Percentiles rank a stretch among this genome's conserved stretches.
These are phyloP conservation scores for Andrena flavipes DNA, from an alignment of 2,888 invertebrate species.

Conservation along the genomic window DNA sequence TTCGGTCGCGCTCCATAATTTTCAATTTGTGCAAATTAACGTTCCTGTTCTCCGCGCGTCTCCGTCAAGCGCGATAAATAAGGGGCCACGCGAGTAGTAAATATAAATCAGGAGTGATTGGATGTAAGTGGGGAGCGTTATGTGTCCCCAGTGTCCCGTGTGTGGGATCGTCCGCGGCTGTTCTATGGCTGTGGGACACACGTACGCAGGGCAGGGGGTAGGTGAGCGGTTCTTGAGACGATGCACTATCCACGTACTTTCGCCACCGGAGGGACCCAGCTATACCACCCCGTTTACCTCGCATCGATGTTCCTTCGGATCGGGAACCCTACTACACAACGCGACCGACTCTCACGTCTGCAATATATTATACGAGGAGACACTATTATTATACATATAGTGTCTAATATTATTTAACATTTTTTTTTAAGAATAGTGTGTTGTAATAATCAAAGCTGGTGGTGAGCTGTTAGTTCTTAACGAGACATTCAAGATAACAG, in stretches of 20 bases:
- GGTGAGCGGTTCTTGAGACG: conserved; percentile 58
- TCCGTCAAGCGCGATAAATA: conserved; percentile 83
- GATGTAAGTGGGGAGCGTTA: conserved; percentile 85
- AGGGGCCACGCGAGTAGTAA: conserved; percentile 84
- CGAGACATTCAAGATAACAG: too few species aligned
- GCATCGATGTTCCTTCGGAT: conserved; percentile 45
- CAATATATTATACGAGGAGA: conserved; percentile 23
- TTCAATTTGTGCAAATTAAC: conserved; percentile 84
- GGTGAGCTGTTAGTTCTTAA: not conserved
- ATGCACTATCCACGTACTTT: conserved; percentile 62
- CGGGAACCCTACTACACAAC: conserved; percentile 10
- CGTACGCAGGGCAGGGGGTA: conserved; percentile 35
- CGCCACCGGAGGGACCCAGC: conserved; percentile 53
- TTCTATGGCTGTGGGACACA: conserved; percentile 62
- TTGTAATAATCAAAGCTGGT: not conserved
- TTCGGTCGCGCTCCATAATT: conserved; percentile 78
- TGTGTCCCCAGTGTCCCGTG: conserved; percentile 85
- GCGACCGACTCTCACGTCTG: conserved; percentile 28
- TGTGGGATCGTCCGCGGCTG: conserved; percentile 81
- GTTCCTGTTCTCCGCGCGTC: conserved; percentile 80
- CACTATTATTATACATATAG: too few species aligned
- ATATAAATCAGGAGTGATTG: conserved; percentile 85
- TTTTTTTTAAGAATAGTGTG: not conserved
- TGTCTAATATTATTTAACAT: too few species aligned
- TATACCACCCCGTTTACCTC: conserved; percentile 51